phyloP scores from a whole-genome alignment of 2,888 invertebrate genomes.

The Noctua fimbriata region DNA sequence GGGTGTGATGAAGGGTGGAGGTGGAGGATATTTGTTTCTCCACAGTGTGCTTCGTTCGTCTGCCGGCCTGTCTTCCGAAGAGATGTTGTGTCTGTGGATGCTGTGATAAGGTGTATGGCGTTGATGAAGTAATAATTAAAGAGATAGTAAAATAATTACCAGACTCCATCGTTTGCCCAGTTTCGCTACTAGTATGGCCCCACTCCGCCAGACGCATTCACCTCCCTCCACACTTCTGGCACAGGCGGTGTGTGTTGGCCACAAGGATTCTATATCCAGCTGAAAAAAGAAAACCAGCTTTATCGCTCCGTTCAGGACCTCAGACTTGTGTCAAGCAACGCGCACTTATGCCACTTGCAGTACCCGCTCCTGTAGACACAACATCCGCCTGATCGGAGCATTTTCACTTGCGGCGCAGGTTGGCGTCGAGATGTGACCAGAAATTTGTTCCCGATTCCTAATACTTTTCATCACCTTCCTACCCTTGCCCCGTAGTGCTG shows the following conservation, averaged over 20 bases:
- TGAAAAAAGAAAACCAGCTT: constrained; percentile 40
- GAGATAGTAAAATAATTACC: constrained; percentile 26
- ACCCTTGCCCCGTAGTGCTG: not conserved
- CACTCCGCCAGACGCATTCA: constrained; percentile 75
- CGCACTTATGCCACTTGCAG: not conserved
- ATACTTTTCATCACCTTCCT: not conserved
- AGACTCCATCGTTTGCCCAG: constrained; percentile 72
- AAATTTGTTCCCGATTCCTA: not conserved
- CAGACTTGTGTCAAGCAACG: not conserved
- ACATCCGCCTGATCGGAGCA: not conserved
- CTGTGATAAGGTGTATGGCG: not conserved
- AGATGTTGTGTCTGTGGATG: not conserved
- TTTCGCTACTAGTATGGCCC: constrained; percentile 71
- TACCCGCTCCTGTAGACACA: not conserved
- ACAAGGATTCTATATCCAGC: constrained; percentile 71
- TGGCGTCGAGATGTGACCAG: not conserved
- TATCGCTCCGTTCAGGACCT: not conserved
- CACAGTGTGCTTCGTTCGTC: not conserved
- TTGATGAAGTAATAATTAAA: not conserved
- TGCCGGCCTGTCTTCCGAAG: not conserved
- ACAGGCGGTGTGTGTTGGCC: constrained; percentile 76
- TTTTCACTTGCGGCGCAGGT: not conserved
- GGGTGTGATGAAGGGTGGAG: not conserved
- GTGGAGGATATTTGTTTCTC: not conserved
- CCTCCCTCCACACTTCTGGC: constrained; percentile 69